These are phyloP conservation scores for Tokudaia tokunoshimensis DNA, from an alignment of 2,797 vertebrate genomes.

Conservation along the genomic window DNA sequence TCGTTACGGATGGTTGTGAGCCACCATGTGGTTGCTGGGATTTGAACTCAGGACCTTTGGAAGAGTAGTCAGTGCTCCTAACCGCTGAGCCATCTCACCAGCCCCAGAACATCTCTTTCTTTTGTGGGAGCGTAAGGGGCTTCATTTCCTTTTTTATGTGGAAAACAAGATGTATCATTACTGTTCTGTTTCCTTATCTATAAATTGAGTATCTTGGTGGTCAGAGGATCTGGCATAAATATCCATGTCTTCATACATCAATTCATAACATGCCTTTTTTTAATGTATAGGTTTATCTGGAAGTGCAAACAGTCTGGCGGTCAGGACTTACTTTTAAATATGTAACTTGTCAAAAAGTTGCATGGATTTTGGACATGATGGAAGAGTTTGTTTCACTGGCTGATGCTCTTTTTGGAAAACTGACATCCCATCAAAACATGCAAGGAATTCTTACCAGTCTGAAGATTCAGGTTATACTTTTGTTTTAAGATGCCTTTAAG, in stretches of 20 bases:
- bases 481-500: constrained; percentile 45
- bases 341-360: background rate
- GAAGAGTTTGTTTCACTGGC: background rate
- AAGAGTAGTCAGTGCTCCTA: too few species aligned
- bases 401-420: background rate
- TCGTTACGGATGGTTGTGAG: too few species aligned
- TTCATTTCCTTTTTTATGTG: constrained; percentile 83
- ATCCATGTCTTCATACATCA: background rate
- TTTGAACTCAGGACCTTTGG: too few species aligned
- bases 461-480: constrained; percentile 48
- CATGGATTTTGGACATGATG: background rate
- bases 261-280: background rate
- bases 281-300: background rate
- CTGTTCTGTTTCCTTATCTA: background rate
- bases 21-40: too few species aligned
- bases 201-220: background rate
- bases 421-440: background rate
- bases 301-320: background rate
- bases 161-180: constrained; percentile 77
- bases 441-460: background rate
- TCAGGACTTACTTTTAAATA: constrained; percentile 40
- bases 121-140: constrained; percentile 71
- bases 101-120: constrained; percentile 70
- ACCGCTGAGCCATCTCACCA: too few species aligned
- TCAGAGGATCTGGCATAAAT: background rate